A percentile compares a stretch with the other conserved stretches of the same genome.
phyloP scores from a whole-genome alignment of 1,140 invertebrate species.

The Hermatobates lingyangjiaoensis region DNA sequence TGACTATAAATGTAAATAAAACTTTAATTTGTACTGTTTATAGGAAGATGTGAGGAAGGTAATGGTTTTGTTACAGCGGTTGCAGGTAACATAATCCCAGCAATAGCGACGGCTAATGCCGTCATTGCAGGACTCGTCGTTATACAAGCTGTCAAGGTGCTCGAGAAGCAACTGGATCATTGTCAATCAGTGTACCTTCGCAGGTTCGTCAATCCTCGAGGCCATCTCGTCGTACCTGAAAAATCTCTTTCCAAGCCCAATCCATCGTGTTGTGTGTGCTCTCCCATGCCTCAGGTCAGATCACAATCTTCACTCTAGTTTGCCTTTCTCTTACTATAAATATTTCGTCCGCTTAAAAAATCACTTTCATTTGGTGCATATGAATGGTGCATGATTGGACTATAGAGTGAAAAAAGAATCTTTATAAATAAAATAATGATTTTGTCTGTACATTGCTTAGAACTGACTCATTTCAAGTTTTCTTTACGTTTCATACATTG shows the following conservation, averaged over 20 bases:
- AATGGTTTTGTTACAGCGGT: constrained; percentile 53
- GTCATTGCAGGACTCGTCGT: constrained; percentile 90
- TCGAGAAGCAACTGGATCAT: constrained; percentile 43
- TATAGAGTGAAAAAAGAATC: too few species aligned
- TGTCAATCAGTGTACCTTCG: constrained; percentile 59
- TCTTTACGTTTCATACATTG: too few species aligned
- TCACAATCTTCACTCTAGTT: too few species aligned
- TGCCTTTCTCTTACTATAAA: constrained; percentile 8
- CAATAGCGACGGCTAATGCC: constrained; percentile 96
- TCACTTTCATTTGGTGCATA: neutral
- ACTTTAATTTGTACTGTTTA: too few species aligned
- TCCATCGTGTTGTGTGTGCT: constrained; percentile 70
- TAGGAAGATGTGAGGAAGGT: too few species aligned
- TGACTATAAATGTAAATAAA: too few species aligned
- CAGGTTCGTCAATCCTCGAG: constrained; percentile 43
- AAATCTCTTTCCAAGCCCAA: constrained; percentile 45
- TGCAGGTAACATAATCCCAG: constrained; percentile 96
- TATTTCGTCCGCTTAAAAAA: neutral
- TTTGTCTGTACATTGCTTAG: too few species aligned
- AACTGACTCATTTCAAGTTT: too few species aligned
- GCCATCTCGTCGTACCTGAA: constrained; percentile 47
- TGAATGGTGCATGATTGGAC: too few species aligned
- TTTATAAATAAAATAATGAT: too few species aligned
- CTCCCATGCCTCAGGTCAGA: constrained; percentile 57
- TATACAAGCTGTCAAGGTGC: constrained; percentile 66